These are phyloP conservation scores for Odocoileus virginianus DNA, from an alignment of 2,113 vertebrate genomes.

Conservation along the genomic window DNA sequence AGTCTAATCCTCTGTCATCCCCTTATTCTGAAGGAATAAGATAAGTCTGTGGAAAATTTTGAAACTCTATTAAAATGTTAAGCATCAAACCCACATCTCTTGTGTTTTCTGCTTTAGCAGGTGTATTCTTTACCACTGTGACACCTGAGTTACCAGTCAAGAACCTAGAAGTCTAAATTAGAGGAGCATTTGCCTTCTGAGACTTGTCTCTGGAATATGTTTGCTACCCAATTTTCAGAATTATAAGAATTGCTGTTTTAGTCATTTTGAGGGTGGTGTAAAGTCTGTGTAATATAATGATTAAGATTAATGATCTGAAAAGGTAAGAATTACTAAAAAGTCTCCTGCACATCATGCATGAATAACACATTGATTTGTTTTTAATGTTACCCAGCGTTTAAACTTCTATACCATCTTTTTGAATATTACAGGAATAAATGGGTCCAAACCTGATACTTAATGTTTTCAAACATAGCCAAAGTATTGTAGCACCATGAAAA, in stretches of 20 bases:
- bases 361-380: constrained; percentile 57
- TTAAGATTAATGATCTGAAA: constrained; percentile 67
- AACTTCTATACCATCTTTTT: constrained; percentile 28
- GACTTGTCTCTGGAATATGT: not conserved
- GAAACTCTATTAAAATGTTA: constrained; percentile 15
- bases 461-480: constrained; percentile 52
- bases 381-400: constrained; percentile 36
- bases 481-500: not conserved
- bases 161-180: not conserved
- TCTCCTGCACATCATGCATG: not conserved
- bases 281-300: constrained; percentile 40
- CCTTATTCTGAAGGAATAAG: not conserved
- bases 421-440: constrained; percentile 58
- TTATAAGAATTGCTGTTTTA: constrained; percentile 38
- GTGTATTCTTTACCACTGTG: not conserved
- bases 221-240: not conserved
- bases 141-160: not conserved
- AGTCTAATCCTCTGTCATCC: not conserved
- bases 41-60: constrained; percentile 10
- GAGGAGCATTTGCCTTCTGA: not conserved
- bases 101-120: not conserved
- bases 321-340: constrained; percentile 33
- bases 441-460: constrained; percentile 28
- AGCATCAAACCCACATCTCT: not conserved
- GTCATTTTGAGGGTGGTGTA: constrained; percentile 37